Percentiles rank a stretch among this genome's conserved stretches.
These are phyloP conservation scores for Iphiclides podalirius DNA, from an alignment of 2,888 invertebrate genomes.

Conservation along the genomic window DNA sequence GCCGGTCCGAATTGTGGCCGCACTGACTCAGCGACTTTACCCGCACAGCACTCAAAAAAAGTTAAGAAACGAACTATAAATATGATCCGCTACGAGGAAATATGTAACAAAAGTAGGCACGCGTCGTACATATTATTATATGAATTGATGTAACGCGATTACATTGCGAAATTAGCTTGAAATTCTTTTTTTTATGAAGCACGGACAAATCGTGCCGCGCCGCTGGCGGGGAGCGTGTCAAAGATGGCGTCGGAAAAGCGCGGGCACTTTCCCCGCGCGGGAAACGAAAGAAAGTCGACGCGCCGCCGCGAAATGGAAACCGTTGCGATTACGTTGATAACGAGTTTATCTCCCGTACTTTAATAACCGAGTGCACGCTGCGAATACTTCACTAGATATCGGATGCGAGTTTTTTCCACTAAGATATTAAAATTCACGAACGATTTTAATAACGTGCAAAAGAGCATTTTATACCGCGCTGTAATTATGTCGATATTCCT, in stretches of 20 bases:
- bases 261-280: conserved; percentile 74
- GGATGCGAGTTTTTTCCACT: not conserved
- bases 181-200: not conserved
- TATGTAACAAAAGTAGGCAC: not conserved
- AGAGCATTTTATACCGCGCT: no score
- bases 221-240: conserved; percentile 39
- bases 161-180: not conserved
- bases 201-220: conserved; percentile 27
- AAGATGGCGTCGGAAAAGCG: conserved; percentile 79
- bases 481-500: not conserved
- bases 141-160: not conserved
- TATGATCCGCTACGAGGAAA: no score
- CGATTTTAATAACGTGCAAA: not conserved
- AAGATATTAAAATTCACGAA: not conserved
- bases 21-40: conserved; percentile 1
- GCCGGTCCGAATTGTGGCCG: not conserved
- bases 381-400: conserved; percentile 4
- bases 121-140: not conserved
- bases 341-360: conserved; percentile 50
- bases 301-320: conserved; percentile 73
- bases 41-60: no score
- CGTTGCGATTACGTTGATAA: conserved; percentile 67
- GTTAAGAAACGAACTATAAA: no score
- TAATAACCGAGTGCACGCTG: conserved; percentile 43
- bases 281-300: conserved; percentile 75